Conservation (phyloP, 2,797 vertebrate species). For the Mus minutoides region DNA sequence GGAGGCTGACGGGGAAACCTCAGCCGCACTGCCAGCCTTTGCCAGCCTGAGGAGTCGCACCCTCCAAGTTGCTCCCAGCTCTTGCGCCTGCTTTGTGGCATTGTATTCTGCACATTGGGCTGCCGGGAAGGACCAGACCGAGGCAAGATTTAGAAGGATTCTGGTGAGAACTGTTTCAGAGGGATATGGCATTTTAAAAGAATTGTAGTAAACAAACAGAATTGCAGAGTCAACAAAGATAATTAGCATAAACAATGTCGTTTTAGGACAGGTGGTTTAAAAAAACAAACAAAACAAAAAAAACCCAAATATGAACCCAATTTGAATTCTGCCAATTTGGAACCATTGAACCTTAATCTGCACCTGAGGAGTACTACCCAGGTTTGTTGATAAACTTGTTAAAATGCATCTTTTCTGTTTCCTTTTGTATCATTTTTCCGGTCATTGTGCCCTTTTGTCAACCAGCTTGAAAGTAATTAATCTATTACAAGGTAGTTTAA, state of each 20-base stretch:
- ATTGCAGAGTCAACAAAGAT: slow-evolving; percentile 80
- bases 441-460: slow-evolving; percentile 80
- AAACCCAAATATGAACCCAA: slow-evolving; percentile 45
- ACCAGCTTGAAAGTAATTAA: slow-evolving; percentile 76
- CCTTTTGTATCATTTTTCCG: slow-evolving; percentile 77
- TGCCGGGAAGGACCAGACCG: slow-evolving; percentile 76
- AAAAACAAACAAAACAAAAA: slow-evolving; percentile 82
- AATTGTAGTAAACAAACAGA: slow-evolving; percentile 82
- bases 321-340: slow-evolving; percentile 72
- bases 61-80: slow-evolving; percentile 76
- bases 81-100: slow-evolving; percentile 71
- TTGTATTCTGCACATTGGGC: slow-evolving; percentile 45
- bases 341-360: slow-evolving; percentile 77
- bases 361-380: slow-evolving; percentile 76
- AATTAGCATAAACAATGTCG: slow-evolving; percentile 79
- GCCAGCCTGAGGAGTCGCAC: slow-evolving; percentile 78
- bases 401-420: slow-evolving; percentile 76
- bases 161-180: slow-evolving; percentile 81
- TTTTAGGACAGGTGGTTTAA: slow-evolving; percentile 80
- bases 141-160: slow-evolving; percentile 79
- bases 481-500: slow-evolving; percentile 66
- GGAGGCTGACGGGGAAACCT: slow-evolving; percentile 73
- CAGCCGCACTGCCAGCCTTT: slow-evolving; percentile 63
- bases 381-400: slow-evolving; percentile 80
- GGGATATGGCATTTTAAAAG: slow-evolving; percentile 81